Percentiles rank a stretch among this genome's conserved stretches.
Evolutionary conservation across 2,888 invertebrate species (phyloP).

Genomic region (Andrena chrysosceles): DNA sequence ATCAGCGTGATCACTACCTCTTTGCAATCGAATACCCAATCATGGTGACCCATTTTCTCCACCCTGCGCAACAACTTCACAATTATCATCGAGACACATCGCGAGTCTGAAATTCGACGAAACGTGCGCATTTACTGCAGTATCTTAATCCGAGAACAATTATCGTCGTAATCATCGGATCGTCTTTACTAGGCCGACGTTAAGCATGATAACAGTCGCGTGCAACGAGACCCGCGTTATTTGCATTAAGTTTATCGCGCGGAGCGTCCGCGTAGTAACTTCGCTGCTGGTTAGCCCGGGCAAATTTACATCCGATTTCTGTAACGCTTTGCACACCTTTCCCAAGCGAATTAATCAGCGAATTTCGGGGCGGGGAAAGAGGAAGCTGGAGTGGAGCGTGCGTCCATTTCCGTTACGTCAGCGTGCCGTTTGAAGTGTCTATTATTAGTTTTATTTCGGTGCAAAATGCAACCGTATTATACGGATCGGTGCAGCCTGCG

Average conservation of each 20-base stretch:
- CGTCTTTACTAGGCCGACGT: conserved; percentile 36
- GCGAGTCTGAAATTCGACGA: neutral
- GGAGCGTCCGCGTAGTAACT: neutral
- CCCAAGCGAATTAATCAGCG: neutral
- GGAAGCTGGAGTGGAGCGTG: neutral
- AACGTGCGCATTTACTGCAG: neutral
- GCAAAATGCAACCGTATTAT: conserved; percentile 60
- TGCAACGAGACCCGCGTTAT: conserved; percentile 17
- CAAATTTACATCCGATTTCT: conserved; percentile 5
- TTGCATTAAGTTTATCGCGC: conserved; percentile 30
- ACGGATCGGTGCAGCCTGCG: conserved; percentile 12
- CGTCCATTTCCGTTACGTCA: conserved; percentile 33
- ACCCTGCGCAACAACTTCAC: too few species aligned
- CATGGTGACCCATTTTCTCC: too few species aligned
- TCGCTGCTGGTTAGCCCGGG: neutral
- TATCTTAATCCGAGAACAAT: neutral
- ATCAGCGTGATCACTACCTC: neutral
- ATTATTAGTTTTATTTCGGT: conserved; percentile 59
- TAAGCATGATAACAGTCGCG: conserved; percentile 44
- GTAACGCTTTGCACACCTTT: neutral
- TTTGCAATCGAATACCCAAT: neutral
- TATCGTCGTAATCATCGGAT: conserved; percentile 33
- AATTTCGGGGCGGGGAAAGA: neutral
- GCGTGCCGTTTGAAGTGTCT: conserved; percentile 27
- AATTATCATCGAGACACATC: neutral